These are phyloP conservation scores for Artemisiospiza belli DNA, from an alignment of 2,113 vertebrate genomes.

Conservation along the genomic window DNA sequence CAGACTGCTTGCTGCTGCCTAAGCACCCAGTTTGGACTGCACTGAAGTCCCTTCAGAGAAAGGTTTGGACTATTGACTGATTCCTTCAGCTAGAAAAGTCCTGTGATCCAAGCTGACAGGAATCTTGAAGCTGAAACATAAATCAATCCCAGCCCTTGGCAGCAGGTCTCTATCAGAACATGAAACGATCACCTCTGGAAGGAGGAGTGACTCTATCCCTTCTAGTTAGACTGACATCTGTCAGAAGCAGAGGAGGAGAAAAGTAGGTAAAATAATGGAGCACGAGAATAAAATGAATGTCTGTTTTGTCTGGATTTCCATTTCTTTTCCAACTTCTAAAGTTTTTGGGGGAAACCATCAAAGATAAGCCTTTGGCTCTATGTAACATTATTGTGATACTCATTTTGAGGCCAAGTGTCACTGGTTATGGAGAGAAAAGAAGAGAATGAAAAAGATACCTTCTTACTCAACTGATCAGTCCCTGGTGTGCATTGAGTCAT, in stretches of 20 bases:
- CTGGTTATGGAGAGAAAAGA: not conserved
- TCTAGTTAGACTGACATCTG: not conserved
- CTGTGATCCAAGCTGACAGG: not conserved
- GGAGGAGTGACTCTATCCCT: not conserved
- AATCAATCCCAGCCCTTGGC: not conserved
- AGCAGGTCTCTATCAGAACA: not conserved
- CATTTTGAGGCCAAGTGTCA: not conserved
- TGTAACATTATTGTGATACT: not conserved
- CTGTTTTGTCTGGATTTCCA: not conserved
- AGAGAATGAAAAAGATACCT: constrained; percentile 3
- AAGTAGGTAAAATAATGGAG: not conserved
- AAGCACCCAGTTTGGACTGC: not conserved
- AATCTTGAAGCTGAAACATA: not conserved
- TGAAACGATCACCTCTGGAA: not conserved
- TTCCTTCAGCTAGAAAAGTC: not conserved
- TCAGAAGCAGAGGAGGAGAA: not conserved
- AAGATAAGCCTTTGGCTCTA: not conserved
- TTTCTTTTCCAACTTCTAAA: not conserved
- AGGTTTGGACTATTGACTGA: not conserved
- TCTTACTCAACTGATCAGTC: constrained; percentile 29
- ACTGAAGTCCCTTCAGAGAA: not conserved
- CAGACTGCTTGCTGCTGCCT: not conserved
- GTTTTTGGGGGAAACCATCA: not conserved
- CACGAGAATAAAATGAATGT: not conserved
- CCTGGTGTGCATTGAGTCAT: constrained; percentile 24